Evolutionary conservation across 2,888 invertebrate species (phyloP).

Genomic region (Zygaena filipendulae): DNA sequence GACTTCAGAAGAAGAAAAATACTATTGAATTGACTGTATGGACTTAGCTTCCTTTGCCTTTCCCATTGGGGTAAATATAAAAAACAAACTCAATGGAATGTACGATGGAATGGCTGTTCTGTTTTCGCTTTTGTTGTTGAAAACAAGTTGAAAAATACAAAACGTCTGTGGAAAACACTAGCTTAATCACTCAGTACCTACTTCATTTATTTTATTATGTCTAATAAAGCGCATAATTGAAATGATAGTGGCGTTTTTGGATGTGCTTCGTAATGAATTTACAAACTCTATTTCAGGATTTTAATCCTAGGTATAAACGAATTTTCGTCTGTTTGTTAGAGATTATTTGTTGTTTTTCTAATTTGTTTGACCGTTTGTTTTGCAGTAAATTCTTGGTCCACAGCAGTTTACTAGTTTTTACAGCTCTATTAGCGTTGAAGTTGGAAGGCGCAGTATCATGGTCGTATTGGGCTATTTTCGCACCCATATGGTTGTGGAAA

Average conservation of each 20-base stretch:
- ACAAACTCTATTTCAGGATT: constrained; percentile 89
- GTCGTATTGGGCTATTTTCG: constrained; percentile 97
- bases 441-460: constrained; percentile 90
- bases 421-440: constrained; percentile 88
- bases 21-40: too few species aligned
- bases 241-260: constrained; percentile 33
- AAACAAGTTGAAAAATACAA: too few species aligned
- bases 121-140: too few species aligned
- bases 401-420: constrained; percentile 91
- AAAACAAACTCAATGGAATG: too few species aligned
- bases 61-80: too few species aligned
- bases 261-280: constrained; percentile 81
- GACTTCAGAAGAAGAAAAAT: too few species aligned
- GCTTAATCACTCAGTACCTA: too few species aligned
- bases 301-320: constrained; percentile 91
- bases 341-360: constrained; percentile 1
- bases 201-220: too few species aligned
- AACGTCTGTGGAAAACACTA: too few species aligned
- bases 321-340: neutral
- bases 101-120: too few species aligned
- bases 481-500: constrained; percentile 99
- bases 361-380: constrained; percentile 33
- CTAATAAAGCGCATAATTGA: too few species aligned
- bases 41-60: too few species aligned
- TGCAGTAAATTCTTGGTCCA: constrained; percentile 97